phyloP scores from a whole-genome alignment of 2,113 vertebrate genomes.

The Zootoca vivipara region DNA sequence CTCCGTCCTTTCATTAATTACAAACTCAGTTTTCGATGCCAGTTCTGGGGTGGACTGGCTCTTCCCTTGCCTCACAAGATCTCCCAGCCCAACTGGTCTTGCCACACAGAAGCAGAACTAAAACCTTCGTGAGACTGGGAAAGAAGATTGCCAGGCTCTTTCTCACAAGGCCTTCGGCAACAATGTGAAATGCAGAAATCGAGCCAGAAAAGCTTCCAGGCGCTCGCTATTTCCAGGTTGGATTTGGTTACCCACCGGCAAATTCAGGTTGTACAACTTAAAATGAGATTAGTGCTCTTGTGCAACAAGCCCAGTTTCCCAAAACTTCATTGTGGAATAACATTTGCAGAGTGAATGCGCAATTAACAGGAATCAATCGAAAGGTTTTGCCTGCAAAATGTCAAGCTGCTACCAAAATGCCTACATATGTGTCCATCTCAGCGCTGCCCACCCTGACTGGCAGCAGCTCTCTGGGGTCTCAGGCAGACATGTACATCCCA shows the following conservation, averaged over 20 bases:
- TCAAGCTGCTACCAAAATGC: no score
- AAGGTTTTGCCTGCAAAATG: neutral
- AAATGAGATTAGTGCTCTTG: no score
- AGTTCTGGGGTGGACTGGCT: neutral
- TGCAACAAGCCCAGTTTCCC: no score
- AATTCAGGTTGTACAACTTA: no score
- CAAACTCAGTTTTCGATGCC: neutral
- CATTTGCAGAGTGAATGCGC: no score
- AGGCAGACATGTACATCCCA: neutral
- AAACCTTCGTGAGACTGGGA: neutral
- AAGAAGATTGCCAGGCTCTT: neutral
- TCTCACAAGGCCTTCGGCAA: neutral
- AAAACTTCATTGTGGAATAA: no score
- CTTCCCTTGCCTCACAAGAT: neutral
- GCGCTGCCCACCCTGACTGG: neutral
- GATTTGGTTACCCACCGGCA: no score
- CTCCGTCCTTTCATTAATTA: neutral
- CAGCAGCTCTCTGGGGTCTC: neutral
- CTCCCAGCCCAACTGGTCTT: neutral
- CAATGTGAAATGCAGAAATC: neutral
- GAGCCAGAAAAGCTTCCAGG: neutral
- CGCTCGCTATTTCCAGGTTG: neutral
- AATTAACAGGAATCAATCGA: neutral
- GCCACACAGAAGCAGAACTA: neutral
- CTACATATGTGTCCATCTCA: neutral